A percentile compares a stretch with the other conserved stretches of the same genome.
Conservation (phyloP, 1,140 invertebrate species). For the Anagrus nilaparvatae region DNA sequence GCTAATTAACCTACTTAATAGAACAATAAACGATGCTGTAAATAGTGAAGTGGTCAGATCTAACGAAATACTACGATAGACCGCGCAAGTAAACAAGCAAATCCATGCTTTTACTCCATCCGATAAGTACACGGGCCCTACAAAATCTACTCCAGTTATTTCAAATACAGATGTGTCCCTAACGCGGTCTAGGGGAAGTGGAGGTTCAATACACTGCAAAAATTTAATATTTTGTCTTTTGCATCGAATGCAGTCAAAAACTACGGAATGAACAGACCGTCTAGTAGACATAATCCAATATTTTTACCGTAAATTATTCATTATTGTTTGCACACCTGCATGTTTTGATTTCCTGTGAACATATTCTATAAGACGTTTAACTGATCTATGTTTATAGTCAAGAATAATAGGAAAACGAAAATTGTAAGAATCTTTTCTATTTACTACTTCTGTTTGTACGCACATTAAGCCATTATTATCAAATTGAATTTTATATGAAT, state of each 20-base stretch:
- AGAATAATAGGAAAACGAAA: conserved; percentile 19
- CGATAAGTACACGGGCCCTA: conserved; percentile 18
- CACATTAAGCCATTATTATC: conserved; percentile 18
- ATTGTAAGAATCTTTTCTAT: conserved; percentile 13
- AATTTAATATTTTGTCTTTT: conserved; percentile 19
- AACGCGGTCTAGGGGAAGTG: conserved; percentile 19
- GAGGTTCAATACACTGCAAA: conserved; percentile 14
- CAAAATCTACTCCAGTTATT: conserved; percentile 21
- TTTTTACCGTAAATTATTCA: conserved; percentile 16
- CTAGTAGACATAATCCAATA: conserved; percentile 15
- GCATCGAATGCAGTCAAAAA: conserved; percentile 23
- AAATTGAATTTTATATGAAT: conserved; percentile 9
- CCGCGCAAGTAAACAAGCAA: conserved; percentile 24
- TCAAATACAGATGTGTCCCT: conserved; percentile 19
- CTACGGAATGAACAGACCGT: conserved; percentile 18
- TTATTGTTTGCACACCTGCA: conserved; percentile 12
- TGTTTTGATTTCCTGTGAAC: conserved; percentile 17
- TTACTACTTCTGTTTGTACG: conserved; percentile 19
- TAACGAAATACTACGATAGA: conserved; percentile 23
- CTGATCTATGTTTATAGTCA: conserved; percentile 9
- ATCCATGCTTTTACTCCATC: conserved; percentile 19
- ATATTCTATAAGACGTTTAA: conserved; percentile 15
- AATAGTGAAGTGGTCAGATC: conserved; percentile 22
- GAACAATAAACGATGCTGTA: conserved; percentile 16
- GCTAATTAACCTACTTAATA: conserved; percentile 18